phyloP scores from a whole-genome alignment of 2,113 vertebrate genomes.

The Macroglossus sobrinus region DNA sequence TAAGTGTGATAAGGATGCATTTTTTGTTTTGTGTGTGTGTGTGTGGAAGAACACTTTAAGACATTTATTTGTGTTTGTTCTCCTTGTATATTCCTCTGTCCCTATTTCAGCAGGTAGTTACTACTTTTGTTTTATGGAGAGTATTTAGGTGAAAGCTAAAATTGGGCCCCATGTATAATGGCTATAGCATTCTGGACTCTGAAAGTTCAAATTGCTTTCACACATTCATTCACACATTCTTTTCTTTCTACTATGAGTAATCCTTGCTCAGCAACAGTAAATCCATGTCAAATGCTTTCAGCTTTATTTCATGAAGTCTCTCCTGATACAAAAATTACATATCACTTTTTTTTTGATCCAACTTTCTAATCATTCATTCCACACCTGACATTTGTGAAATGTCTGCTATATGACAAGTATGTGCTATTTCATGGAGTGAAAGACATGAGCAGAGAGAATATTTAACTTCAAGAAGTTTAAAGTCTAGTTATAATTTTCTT shows the following conservation, averaged over 20 bases:
- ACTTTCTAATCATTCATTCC: neutral
- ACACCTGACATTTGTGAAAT: neutral
- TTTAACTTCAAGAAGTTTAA: neutral
- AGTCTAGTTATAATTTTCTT: neutral
- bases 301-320: neutral
- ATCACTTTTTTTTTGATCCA: neutral
- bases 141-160: neutral
- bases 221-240: neutral
- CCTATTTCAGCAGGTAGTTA: neutral
- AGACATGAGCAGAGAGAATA: neutral
- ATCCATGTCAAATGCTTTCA: neutral
- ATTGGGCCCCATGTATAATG: neutral
- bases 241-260: neutral
- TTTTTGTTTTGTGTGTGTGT: neutral
- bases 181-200: neutral
- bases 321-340: neutral
- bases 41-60: neutral
- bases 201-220: neutral
- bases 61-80: neutral
- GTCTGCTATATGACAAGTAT: neutral
- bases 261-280: neutral
- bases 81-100: neutral
- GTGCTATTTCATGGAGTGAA: neutral
- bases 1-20: neutral
- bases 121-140: neutral